phyloP scores from a whole-genome alignment of 1,140 invertebrate species.

The Battus philenor region DNA sequence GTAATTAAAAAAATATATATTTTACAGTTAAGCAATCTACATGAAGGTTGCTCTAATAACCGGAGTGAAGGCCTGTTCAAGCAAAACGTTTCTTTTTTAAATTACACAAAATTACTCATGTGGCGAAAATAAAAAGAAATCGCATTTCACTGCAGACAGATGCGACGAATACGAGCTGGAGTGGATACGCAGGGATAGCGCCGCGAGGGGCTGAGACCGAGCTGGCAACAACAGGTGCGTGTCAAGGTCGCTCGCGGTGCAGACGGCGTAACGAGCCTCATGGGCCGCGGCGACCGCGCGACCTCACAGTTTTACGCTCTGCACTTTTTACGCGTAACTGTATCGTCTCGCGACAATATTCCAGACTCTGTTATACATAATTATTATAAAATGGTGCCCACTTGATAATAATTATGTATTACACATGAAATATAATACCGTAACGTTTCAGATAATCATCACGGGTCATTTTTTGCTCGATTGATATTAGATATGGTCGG shows the following conservation, averaged over 20 bases:
- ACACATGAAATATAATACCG: too few relatives aligned
- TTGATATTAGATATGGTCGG: too few relatives aligned
- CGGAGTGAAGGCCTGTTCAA: too few relatives aligned
- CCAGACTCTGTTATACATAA: background rate
- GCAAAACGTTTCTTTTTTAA: too few relatives aligned
- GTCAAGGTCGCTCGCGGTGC: slow-evolving; percentile 31
- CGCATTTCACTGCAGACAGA: background rate
- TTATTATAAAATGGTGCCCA: too few relatives aligned
- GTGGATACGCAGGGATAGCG: background rate
- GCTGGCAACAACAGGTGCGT: slow-evolving; percentile 25
- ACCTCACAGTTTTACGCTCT: slow-evolving; percentile 23
- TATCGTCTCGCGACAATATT: slow-evolving; percentile 13
- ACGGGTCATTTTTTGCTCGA: too few relatives aligned
- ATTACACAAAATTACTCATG: too few relatives aligned
- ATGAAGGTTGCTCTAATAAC: too few relatives aligned
- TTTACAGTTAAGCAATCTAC: too few relatives aligned
- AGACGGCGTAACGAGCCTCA: slow-evolving; percentile 34
- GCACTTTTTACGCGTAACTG: slow-evolving; percentile 22
- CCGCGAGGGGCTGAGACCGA: slow-evolving; percentile 1
- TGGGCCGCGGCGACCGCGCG: slow-evolving; percentile 16
- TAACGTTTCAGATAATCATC: too few relatives aligned
- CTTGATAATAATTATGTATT: too few relatives aligned
- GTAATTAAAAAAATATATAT: too few relatives aligned
- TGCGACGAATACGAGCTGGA: background rate
- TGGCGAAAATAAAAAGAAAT: background rate